Conservation (phyloP, 2,797 vertebrate species). For the Danionella dracula region DNA sequence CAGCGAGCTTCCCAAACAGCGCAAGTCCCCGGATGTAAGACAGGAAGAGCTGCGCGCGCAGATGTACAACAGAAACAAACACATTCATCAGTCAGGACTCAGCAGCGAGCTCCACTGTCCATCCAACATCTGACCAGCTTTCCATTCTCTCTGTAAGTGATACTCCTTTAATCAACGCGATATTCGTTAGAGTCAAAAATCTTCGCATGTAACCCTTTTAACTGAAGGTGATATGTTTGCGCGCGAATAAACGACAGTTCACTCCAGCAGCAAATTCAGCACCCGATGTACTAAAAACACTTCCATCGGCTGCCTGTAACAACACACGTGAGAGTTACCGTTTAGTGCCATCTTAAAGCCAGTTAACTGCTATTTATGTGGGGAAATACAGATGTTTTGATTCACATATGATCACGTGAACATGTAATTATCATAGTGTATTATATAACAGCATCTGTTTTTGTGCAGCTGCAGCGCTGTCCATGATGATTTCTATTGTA, state of each 20-base stretch:
- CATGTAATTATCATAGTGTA: not conserved
- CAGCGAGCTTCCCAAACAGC: not conserved
- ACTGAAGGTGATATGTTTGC: conserved; percentile 9
- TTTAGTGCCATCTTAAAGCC: too few relatives aligned
- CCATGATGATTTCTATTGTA: not conserved
- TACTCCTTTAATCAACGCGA: not conserved
- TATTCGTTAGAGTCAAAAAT: not conserved
- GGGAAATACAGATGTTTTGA: not conserved
- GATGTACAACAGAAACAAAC: not conserved
- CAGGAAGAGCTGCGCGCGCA: conserved; percentile 29
- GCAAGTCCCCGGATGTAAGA: conserved; percentile 24
- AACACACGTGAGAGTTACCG: not conserved
- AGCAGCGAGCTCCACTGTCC: not conserved
- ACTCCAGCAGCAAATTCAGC: too few relatives aligned
- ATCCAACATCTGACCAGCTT: not conserved
- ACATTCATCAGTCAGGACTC: not conserved
- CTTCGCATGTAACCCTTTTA: not conserved
- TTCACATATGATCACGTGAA: not conserved
- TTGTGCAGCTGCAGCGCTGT: not conserved
- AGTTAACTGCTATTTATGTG: too few relatives aligned
- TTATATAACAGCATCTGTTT: conserved; percentile 16
- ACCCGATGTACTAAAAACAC: not conserved
- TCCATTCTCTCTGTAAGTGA: conserved; percentile 5
- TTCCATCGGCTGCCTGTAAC: not conserved
- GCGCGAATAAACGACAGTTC: not conserved